Base-by-base conservation (phyloP, 2,797 vertebrate genomes). In the Buceros bicornis region DNA sequence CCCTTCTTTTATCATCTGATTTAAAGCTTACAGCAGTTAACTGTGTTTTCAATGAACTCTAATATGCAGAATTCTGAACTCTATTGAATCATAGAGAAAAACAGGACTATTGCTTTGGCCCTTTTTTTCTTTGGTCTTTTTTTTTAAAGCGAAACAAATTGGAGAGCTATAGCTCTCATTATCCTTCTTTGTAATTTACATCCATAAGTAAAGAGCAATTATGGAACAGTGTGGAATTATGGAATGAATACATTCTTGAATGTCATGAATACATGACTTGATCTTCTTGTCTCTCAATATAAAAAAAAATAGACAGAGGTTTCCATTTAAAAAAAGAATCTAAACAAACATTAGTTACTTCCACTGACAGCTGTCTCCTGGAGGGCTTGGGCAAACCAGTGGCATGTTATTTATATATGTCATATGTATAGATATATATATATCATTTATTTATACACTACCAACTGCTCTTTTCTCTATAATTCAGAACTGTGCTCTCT, bases 151-250 rank as follows among this genome's bases (percentile, higher is more conserved):
- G 19, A 92, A 95, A 82, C 16, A 87, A 93, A 91, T 72, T 78
- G 65, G 82, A 95, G 37, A 77, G 58, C 64, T 84, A 24, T 58
- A 50, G 48, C 4, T 89, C 56, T 93, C 50, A 65, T 89, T 92
- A 94, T 29, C 26, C n/a, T 82, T 80, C 86, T 62, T 82, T 57
- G 67, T 40, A 79, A 92, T 93, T 95, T 85, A 29, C 50, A 74
- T 91, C 60, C 48, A 7, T 51, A 92, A 92, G 60, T 83, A 96
- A 95, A 76, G 16, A 93, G 33, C 45, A 91, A 42, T 95, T 94
- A 87, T 1, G 8, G 40, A 88, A 82, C 86, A 56, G 45, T 82
- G 33, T 37, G 31, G 83, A 80, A 84, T 88, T 76, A 65, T 12
- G 21, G 20, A 87, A 81, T 64, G 20, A 87, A 81, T 64, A 42